Percentiles rank a stretch among this genome's conserved stretches.
Conservation (phyloP, 2,797 vertebrate genomes). For the Myripristis murdjan region DNA sequence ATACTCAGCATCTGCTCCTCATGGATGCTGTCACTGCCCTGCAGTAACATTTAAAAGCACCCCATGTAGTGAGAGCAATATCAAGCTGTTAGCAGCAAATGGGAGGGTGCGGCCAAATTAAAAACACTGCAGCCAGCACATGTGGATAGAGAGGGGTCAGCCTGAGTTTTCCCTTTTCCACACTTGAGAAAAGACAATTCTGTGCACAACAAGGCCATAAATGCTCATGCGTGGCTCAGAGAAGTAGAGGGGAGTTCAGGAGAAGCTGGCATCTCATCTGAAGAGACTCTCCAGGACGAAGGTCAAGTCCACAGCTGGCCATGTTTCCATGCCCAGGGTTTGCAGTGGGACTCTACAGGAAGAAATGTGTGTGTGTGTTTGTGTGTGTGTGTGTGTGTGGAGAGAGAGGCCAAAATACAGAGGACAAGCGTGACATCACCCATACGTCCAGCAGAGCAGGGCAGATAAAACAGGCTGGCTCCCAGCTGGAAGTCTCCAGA, state of each 20-base stretch:
- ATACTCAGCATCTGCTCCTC: constrained; percentile 52
- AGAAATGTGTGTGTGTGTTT: constrained; percentile 26
- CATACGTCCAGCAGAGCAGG: constrained; percentile 36
- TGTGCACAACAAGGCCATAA: constrained; percentile 42
- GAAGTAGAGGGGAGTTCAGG: constrained; percentile 47
- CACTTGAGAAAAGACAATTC: constrained; percentile 38
- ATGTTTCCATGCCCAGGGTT: constrained; percentile 53
- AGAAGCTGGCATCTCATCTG: constrained; percentile 73
- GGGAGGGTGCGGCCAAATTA: constrained; percentile 54
- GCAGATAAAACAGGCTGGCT: constrained; percentile 55
- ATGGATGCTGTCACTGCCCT: constrained; percentile 37
- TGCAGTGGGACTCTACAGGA: constrained; percentile 26
- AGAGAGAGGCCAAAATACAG: constrained; percentile 34
- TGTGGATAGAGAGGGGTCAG: constrained; percentile 60
- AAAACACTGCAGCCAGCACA: constrained; percentile 71
- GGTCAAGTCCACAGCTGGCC: constrained; percentile 64
- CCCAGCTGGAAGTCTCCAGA: constrained; percentile 60
- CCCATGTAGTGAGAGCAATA: constrained; percentile 47
- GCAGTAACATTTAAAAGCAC: constrained; percentile 52
- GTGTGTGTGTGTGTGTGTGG: constrained; percentile 25
- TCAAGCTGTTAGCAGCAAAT: constrained; percentile 71
- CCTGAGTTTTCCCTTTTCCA: constrained; percentile 49
- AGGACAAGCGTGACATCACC: constrained; percentile 69
- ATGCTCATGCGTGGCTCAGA: constrained; percentile 36
- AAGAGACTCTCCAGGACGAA: constrained; percentile 52